phyloP scores from a whole-genome alignment of 2,797 vertebrate genomes.

The Tapera naevia region DNA sequence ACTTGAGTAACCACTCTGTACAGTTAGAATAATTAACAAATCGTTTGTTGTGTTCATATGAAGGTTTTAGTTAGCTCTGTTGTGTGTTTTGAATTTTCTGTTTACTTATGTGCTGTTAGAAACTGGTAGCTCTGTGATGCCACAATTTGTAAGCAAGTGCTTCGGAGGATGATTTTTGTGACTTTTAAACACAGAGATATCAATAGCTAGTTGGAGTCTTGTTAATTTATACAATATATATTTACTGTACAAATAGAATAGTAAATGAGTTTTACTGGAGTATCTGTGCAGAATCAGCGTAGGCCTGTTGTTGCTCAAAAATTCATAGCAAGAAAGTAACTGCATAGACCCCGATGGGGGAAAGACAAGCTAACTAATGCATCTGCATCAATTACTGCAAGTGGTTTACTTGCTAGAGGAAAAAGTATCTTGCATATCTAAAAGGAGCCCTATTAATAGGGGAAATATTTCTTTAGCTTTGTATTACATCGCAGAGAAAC shows the following conservation, averaged over 20 bases:
- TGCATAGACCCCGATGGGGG: not conserved
- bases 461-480: not conserved
- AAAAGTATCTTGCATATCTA: not conserved
- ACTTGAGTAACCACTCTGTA: not conserved
- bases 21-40: not conserved
- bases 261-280: not conserved
- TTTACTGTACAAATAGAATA: not conserved
- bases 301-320: not conserved
- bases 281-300: not conserved
- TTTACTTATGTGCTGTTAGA: rapidly evolving
- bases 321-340: not conserved
- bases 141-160: not conserved
- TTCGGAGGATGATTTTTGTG: not conserved
- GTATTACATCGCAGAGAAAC: not conserved
- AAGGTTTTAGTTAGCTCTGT: not conserved
- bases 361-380: not conserved
- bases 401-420: not conserved
- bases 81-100: not conserved
- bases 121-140: not conserved
- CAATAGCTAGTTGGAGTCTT: too few relatives aligned
- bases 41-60: not conserved
- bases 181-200: too few relatives aligned
- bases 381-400: not conserved
- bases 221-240: not conserved
- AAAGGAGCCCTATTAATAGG: not conserved